Conservation (phyloP, 2,888 invertebrate species). For the Cryptocephalus moraei region DNA sequence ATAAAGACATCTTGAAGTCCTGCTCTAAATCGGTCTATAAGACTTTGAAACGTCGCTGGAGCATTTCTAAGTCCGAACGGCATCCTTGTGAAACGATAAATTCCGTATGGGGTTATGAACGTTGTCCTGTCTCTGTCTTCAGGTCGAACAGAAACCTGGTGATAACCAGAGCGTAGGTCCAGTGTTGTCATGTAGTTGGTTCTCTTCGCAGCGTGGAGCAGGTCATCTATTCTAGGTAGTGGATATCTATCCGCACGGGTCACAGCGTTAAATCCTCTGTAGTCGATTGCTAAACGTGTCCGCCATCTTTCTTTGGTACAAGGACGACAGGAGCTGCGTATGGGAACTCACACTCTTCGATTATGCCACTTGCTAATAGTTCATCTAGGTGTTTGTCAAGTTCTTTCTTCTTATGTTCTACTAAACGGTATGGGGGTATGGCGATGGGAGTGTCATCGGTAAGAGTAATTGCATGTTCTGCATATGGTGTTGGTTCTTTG, state of each 20-base stretch:
- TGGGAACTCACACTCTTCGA: too few species aligned
- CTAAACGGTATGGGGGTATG: too few species aligned
- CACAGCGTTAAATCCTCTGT: slow-evolving; percentile 13
- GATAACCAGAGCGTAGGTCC: slow-evolving; percentile 6
- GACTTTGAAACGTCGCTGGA: slow-evolving; percentile 19
- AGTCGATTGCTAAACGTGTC: slow-evolving; percentile 13
- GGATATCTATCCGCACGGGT: slow-evolving; percentile 15
- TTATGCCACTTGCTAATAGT: too few species aligned
- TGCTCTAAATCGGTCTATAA: slow-evolving; percentile 16
- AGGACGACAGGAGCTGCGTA: slow-evolving; percentile 30
- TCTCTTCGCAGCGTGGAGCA: slow-evolving; percentile 6
- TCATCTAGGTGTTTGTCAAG: too few species aligned
- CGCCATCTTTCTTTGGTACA: slow-evolving; percentile 23
- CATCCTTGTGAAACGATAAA: slow-evolving; percentile 11
- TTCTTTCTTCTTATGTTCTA: too few species aligned
- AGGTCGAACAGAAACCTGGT: slow-evolving; percentile 3
- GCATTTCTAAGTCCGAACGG: too few species aligned
- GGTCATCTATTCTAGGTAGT: too few species aligned
- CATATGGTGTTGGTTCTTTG: too few species aligned
- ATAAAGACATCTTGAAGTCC: slow-evolving; percentile 12
- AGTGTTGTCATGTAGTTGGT: slow-evolving; percentile 7
- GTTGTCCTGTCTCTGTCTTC: slow-evolving; percentile 10
- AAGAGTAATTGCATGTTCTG: too few species aligned
- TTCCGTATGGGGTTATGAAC: slow-evolving; percentile 22
- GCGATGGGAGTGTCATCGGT: too few species aligned